Evolutionary conservation across 2,888 invertebrate genomes (phyloP).

Genomic region (Axea sp.): DNA sequence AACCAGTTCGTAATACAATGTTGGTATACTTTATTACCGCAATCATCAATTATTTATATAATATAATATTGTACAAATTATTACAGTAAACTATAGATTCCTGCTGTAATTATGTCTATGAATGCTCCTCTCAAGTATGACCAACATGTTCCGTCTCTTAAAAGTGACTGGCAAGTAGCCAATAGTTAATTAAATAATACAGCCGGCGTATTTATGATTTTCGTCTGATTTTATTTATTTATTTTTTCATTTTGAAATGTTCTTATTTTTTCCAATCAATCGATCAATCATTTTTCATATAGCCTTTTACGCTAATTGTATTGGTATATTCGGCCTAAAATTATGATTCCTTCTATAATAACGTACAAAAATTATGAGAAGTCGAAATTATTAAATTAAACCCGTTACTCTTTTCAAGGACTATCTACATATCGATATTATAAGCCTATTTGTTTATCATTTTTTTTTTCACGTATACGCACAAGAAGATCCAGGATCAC

Average conservation of each 20-base stretch:
- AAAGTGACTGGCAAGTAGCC: constrained; percentile 71
- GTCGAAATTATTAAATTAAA: constrained; percentile 75
- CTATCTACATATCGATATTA: constrained; percentile 76
- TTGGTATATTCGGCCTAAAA: constrained; percentile 70
- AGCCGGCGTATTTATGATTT: constrained; percentile 65
- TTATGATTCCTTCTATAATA: constrained; percentile 73
- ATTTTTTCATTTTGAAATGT: constrained; percentile 34
- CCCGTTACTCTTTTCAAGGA: constrained; percentile 71
- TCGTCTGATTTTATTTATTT: constrained; percentile 45
- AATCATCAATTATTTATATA: constrained; percentile 74
- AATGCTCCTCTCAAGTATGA: constrained; percentile 74
- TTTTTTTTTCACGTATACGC: constrained; percentile 62
- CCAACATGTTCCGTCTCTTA: constrained; percentile 72
- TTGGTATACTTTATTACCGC: constrained; percentile 78
- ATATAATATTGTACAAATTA: constrained; percentile 79
- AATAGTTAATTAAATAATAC: constrained; percentile 71
- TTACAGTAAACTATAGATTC: constrained; percentile 78
- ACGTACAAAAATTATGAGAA: constrained; percentile 77
- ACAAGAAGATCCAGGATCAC: constrained; percentile 65
- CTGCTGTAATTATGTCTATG: constrained; percentile 76
- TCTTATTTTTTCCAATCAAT: constrained; percentile 33
- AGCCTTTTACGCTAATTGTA: constrained; percentile 62
- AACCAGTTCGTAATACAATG: constrained; percentile 71
- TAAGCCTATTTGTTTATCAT: constrained; percentile 71
- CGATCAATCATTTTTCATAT: constrained; percentile 49